These are phyloP conservation scores for Caligus rogercresseyi DNA, from an alignment of 1,140 invertebrate species.

Conservation along the genomic window DNA sequence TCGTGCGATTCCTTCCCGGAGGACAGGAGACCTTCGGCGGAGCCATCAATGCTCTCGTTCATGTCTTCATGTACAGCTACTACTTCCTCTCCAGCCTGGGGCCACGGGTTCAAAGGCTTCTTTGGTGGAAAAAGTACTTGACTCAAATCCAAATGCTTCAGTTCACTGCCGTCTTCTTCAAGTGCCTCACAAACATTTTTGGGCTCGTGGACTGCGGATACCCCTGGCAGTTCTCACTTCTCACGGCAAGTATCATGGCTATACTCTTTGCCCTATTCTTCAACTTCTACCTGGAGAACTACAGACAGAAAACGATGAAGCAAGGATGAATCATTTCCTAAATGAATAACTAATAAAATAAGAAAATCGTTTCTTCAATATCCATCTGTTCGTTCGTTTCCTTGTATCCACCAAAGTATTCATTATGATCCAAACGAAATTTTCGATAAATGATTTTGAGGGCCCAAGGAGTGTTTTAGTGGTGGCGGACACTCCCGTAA, in stretches of 20 bases:
- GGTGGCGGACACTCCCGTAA: too few species aligned
- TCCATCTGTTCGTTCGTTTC: too few species aligned
- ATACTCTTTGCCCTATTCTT: not conserved
- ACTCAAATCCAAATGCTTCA: slow-evolving; percentile 63
- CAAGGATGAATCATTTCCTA: too few species aligned
- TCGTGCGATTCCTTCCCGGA: slow-evolving; percentile 24
- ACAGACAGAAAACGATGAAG: too few species aligned
- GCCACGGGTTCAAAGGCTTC: slow-evolving; percentile 33
- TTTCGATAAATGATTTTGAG: too few species aligned
- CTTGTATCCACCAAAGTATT: too few species aligned
- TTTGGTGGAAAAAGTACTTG: slow-evolving; percentile 49
- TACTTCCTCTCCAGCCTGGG: slow-evolving; percentile 38
- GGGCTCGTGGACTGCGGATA: slow-evolving; percentile 3
- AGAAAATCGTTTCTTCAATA: too few species aligned
- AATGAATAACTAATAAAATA: too few species aligned
- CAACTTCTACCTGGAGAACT: not conserved
- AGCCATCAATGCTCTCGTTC: slow-evolving; percentile 36
- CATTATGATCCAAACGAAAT: too few species aligned
- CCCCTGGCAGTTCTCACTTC: not conserved
- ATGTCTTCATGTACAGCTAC: slow-evolving; percentile 41
- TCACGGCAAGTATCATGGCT: not conserved
- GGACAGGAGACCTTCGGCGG: slow-evolving; percentile 26
- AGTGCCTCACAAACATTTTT: not conserved
- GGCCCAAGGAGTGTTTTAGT: too few species aligned
- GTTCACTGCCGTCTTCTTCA: slow-evolving; percentile 18